A percentile compares a stretch with the other conserved stretches of the same genome.
Conservation (phyloP, 2,888 invertebrate genomes). For the Drosophila nigritarsus region DNA sequence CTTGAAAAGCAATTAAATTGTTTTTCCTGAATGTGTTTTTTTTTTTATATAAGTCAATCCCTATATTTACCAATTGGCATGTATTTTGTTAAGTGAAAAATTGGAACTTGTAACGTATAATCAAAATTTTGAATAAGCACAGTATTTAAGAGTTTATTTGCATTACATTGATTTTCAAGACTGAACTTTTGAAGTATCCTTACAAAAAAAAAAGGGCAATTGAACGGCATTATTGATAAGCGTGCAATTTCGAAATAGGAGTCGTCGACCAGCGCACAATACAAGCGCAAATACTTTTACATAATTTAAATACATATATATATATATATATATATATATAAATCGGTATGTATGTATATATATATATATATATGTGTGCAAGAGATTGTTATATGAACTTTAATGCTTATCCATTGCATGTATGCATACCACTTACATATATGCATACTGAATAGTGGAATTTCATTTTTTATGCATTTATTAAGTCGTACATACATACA, state of each 20-base stretch:
- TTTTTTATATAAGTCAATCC: constrained; percentile 4
- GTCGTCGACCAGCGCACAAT: constrained; percentile 24
- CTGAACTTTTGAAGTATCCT: constrained; percentile 79
- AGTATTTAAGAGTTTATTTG: constrained; percentile 63
- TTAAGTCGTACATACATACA: constrained; percentile 14
- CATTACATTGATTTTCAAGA: constrained; percentile 75
- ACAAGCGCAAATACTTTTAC: constrained; percentile 14
- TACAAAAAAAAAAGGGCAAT: constrained; percentile 32
- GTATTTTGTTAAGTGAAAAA: constrained; percentile 17
- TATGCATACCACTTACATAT: constrained; percentile 6
- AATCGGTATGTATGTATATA: not conserved
- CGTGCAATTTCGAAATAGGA: constrained; percentile 53
- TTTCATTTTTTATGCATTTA: constrained; percentile 45
- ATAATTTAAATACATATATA: constrained; percentile 15
- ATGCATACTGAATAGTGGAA: constrained; percentile 38
- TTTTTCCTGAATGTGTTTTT: not conserved
- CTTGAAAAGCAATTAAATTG: constrained; percentile 44
- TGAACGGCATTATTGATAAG: constrained; percentile 44
- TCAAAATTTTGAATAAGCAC: constrained; percentile 60
- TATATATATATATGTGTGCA: not conserved
- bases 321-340: constrained; percentile 10
- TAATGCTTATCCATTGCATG: not conserved
- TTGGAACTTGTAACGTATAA: constrained; percentile 55
- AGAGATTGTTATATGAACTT: not conserved
- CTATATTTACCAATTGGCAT: constrained; percentile 40